Base-by-base conservation (phyloP, 2,113 vertebrate species). In the Perca fluviatilis region DNA sequence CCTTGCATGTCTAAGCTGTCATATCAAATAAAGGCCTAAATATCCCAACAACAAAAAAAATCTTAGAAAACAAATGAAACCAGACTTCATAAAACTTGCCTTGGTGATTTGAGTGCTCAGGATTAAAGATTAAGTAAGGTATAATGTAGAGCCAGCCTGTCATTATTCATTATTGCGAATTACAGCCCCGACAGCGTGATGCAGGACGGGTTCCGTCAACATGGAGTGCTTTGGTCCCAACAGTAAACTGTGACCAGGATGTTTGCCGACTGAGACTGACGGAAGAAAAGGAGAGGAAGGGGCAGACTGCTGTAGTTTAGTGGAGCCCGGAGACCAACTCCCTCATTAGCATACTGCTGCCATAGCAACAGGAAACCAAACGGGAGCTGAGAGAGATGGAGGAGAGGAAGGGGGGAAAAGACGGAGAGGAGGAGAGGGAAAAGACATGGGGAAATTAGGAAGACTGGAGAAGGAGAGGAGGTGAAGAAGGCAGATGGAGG, bases 281-380 rank as follows among this genome's bases (percentile, higher is more conserved):
- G 7, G 40, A 11, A 67, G n/a, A 65, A 23, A 21, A 49, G 43
- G 18, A 73, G 53, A 67, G 15, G 23, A 68, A 68, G 63, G 43
- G 6, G 33, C 33, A 33, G 33, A 33, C 64, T 66, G 89, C 62
- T 66, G 85, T 79, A 84, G 82, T 88, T 92, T 79, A 76, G 72
- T n/a, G 82, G 74, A 92, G 83, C 83, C 60, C 68, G 74, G 86
- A 90, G 87, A 92, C 84, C 79, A 77, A 82, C 82, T 79, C 46
- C 62, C 73, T 92, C 83, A 94, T 94, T 94, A 94, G 86, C 92
- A 95, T 95, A 89, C 70, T 27, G 94, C 90, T 94, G 81, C 92
- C 92, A 93, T 95, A 63, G 94, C 90, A 95, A 95, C 94, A 92
- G 80, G 82, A 87, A 80, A 90, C 87, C 80, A 85, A 84, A 70